Conservation (phyloP, 1,140 invertebrate genomes). For the Acromyrmex heyeri region DNA sequence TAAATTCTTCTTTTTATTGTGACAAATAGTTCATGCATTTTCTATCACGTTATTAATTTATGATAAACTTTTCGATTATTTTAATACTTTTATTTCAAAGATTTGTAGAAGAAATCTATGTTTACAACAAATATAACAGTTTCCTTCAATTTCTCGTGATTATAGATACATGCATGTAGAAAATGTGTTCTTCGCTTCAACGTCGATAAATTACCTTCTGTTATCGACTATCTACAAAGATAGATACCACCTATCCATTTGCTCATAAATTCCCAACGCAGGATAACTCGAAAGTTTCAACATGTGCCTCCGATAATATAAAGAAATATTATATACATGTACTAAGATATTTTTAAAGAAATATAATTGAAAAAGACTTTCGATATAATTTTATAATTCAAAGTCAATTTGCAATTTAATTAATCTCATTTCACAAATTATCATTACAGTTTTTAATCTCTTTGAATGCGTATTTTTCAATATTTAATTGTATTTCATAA, state of each 20-base stretch:
- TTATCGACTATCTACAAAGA: slow-evolving; percentile 41
- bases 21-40: slow-evolving; percentile 5
- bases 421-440: background rate
- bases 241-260: slow-evolving; percentile 15
- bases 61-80: slow-evolving; percentile 4
- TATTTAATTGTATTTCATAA: slow-evolving; percentile 13
- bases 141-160: background rate
- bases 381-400: background rate
- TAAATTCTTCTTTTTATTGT: background rate
- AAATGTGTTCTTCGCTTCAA: background rate
- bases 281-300: slow-evolving; percentile 12
- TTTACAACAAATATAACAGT: slow-evolving; percentile 3
- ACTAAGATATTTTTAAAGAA: background rate
- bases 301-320: background rate
- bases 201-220: slow-evolving; percentile 19
- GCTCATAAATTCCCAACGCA: slow-evolving; percentile 4
- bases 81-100: background rate
- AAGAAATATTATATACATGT: background rate
- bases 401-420: background rate
- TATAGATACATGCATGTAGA: background rate
- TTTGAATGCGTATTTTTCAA: background rate
- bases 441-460: background rate
- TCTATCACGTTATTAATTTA: background rate
- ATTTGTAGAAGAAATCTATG: background rate
- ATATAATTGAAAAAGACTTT: background rate